Percentiles rank a stretch among this genome's conserved stretches.
Conservation (phyloP, 1,140 invertebrate species). For the Neodiprion pinetum region DNA sequence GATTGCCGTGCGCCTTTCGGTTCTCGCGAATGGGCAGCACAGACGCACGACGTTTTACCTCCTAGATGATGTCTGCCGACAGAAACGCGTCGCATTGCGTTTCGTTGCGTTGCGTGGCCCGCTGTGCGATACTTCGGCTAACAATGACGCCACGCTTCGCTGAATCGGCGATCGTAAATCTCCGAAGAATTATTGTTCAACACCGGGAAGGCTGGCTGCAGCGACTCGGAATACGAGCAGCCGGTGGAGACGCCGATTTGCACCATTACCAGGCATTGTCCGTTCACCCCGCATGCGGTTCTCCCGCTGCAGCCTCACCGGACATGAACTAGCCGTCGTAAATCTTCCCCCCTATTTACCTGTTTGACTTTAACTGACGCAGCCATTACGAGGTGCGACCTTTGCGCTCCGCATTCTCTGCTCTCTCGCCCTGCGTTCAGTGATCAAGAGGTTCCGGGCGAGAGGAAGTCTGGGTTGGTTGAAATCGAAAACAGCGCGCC, state of each 20-base stretch:
- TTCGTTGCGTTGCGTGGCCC: too few species aligned
- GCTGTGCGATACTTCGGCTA: too few species aligned
- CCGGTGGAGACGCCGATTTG: too few species aligned
- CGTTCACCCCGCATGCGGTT: not conserved
- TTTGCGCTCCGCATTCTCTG: conserved; percentile 31
- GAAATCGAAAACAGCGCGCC: too few species aligned
- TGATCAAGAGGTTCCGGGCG: too few species aligned
- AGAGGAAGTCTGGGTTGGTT: too few species aligned
- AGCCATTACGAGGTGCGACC: conserved; percentile 47
- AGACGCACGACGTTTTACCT: not conserved
- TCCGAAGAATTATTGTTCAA: not conserved
- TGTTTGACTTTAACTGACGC: conserved; percentile 45
- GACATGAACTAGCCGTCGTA: conserved; percentile 33
- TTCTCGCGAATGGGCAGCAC: not conserved
- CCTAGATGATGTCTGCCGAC: not conserved
- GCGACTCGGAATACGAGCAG: too few species aligned
- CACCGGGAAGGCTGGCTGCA: too few species aligned
- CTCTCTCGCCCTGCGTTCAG: too few species aligned
- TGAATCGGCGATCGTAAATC: conserved; percentile 2
- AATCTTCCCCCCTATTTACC: conserved; percentile 55
- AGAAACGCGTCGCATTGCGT: too few species aligned
- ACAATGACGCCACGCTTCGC: not conserved
- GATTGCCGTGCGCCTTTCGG: not conserved
- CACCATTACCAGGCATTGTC: too few species aligned
- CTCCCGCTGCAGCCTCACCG: conserved; percentile 28